Percentiles rank a stretch among this genome's conserved stretches.
These are phyloP conservation scores for Nycticebus coucang DNA, from an alignment of 2,113 vertebrate genomes.

Conservation along the genomic window DNA sequence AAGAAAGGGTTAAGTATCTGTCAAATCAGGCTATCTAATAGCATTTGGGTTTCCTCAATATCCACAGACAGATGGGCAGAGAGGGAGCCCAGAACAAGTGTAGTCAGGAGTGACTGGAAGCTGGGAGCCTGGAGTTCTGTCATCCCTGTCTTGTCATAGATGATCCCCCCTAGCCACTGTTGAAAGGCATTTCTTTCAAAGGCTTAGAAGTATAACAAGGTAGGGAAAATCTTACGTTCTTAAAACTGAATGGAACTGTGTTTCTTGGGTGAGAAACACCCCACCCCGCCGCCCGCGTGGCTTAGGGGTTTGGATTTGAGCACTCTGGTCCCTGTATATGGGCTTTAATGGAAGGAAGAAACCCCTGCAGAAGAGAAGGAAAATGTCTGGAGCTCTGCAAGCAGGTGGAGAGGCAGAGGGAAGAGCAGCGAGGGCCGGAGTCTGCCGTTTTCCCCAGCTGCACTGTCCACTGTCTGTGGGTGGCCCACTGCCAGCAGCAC, in stretches of 20 bases:
- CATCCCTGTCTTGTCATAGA: background rate
- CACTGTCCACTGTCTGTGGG: background rate
- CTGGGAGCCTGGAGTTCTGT: background rate
- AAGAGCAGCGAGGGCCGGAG: background rate
- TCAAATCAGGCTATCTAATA: background rate
- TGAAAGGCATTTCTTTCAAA: background rate
- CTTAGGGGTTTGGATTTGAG: background rate
- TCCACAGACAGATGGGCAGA: background rate
- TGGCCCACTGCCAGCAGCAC: background rate
- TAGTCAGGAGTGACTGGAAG: background rate
- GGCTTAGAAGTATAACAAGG: background rate
- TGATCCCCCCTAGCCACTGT: background rate
- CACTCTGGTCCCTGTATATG: background rate
- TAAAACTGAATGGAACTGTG: background rate
- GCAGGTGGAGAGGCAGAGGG: background rate
- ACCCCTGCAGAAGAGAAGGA: background rate
- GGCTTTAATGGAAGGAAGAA: background rate
- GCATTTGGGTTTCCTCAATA: background rate
- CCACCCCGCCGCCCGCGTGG: background rate
- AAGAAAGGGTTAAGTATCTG: background rate
- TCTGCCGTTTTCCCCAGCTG: background rate
- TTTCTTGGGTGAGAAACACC: background rate
- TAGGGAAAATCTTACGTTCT: background rate
- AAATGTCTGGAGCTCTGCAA: background rate
- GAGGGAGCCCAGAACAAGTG: background rate